Evolutionary conservation across 2,888 invertebrate genomes (phyloP).

Genomic region (Xestia ashworthii): DNA sequence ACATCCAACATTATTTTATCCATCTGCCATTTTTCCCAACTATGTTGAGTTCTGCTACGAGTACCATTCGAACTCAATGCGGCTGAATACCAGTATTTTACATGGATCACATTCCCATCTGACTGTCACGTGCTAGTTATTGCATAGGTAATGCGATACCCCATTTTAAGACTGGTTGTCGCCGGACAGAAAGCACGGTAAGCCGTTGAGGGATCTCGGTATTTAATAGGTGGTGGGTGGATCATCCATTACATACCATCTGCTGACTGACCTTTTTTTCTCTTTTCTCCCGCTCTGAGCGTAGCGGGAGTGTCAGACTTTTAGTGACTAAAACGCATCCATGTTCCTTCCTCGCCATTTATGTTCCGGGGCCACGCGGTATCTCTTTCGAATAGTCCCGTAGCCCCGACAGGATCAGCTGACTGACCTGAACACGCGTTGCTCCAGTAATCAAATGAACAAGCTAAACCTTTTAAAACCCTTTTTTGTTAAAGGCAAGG

Average conservation of each 20-base stretch:
- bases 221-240: too few relatives aligned
- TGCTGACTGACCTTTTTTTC: not conserved
- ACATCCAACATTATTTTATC: not conserved
- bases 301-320: too few relatives aligned
- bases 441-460: not conserved
- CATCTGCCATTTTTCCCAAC: not conserved
- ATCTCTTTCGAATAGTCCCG: too few relatives aligned
- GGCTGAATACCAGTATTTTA: not conserved
- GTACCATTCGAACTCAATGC: not conserved
- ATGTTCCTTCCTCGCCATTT: too few relatives aligned
- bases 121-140: not conserved
- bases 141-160: not conserved
- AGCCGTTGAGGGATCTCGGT: not conserved
- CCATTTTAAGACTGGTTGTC: not conserved
- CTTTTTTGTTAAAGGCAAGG: constrained; percentile 21
- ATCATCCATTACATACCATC: not conserved
- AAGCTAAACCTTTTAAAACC: not conserved
- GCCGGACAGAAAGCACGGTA: too few relatives aligned
- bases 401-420: too few relatives aligned
- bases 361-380: too few relatives aligned
- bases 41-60: not conserved
- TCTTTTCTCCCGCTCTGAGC: too few relatives aligned
- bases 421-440: not conserved
- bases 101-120: not conserved
- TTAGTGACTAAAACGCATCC: too few relatives aligned